Evolutionary conservation across 2,888 invertebrate species (phyloP).

Genomic region (Xiphydria camelus): DNA sequence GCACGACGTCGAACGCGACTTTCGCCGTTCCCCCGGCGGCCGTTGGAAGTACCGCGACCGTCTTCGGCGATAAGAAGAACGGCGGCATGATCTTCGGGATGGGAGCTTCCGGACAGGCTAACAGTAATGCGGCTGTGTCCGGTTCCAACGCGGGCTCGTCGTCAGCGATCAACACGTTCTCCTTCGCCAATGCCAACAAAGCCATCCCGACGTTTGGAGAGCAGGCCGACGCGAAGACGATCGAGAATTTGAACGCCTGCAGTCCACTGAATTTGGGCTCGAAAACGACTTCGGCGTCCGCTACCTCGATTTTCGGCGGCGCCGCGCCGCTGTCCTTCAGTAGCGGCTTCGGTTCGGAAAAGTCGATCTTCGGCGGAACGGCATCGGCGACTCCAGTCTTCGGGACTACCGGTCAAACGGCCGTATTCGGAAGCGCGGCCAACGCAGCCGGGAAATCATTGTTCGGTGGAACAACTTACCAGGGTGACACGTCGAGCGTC

Average conservation of each 20-base stretch:
- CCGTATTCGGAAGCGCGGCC: slow-evolving; percentile 8
- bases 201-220: too few species aligned
- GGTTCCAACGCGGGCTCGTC: too few species aligned
- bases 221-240: background rate
- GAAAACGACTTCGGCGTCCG: background rate
- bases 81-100: too few species aligned
- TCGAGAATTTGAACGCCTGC: slow-evolving; percentile 18
- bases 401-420: slow-evolving; percentile 14
- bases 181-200: too few species aligned
- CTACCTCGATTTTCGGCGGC: slow-evolving; percentile 16
- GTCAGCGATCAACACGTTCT: too few species aligned
- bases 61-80: too few species aligned
- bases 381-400: slow-evolving; percentile 16
- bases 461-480: slow-evolving; percentile 24
- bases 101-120: too few species aligned
- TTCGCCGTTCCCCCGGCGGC: background rate
- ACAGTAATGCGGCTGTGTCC: background rate
- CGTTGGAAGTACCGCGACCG: too few species aligned
- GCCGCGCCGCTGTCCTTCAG: too few species aligned
- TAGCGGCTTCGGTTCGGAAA: too few species aligned
- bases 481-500: too few species aligned
- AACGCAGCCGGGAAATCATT: slow-evolving; percentile 23
- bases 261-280: slow-evolving; percentile 8
- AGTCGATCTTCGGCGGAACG: slow-evolving; percentile 18
- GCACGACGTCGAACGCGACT: too few species aligned